These are phyloP conservation scores for Seira musarum DNA, from an alignment of 2,888 invertebrate genomes.

Conservation along the genomic window DNA sequence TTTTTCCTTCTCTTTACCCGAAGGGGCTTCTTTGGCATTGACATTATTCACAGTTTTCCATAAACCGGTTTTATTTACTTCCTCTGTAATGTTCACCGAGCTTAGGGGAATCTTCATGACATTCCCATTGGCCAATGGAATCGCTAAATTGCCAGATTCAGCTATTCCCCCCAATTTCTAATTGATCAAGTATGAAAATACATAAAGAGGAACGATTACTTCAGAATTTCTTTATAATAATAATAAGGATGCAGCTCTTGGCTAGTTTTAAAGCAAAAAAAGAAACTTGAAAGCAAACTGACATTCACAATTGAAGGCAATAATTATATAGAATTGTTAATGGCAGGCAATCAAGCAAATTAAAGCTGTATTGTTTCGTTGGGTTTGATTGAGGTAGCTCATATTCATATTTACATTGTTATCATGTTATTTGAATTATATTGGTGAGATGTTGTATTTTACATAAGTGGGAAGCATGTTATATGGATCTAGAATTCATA, in stretches of 20 bases:
- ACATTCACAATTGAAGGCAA: slow-evolving; percentile 10
- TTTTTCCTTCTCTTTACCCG: slow-evolving; percentile 75
- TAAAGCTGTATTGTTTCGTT: too few relatives aligned
- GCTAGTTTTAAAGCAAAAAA: background rate
- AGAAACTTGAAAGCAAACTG: background rate
- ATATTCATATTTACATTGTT: too few relatives aligned
- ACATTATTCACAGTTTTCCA: slow-evolving; percentile 92
- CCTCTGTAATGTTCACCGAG: slow-evolving; percentile 92
- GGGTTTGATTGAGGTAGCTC: slow-evolving; percentile 18
- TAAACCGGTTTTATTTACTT: slow-evolving; percentile 92
- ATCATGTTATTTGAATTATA: too few relatives aligned
- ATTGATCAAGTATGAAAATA: background rate
- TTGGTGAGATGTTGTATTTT: too few relatives aligned
- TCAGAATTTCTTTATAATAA: background rate
- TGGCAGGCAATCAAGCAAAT: slow-evolving; percentile 22
- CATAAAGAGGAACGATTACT: background rate
- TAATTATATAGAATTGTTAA: background rate
- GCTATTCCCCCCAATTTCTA: slow-evolving; percentile 60
- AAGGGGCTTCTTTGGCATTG: slow-evolving; percentile 65
- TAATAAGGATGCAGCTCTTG: background rate
- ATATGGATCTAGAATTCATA: too few relatives aligned
- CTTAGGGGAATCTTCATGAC: slow-evolving; percentile 90
- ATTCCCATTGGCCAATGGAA: slow-evolving; percentile 89
- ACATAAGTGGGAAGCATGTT: too few relatives aligned
- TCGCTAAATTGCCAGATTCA: slow-evolving; percentile 81